Base-by-base conservation (phyloP, 2,888 invertebrate genomes). In the Polyommatus iphigenia region DNA sequence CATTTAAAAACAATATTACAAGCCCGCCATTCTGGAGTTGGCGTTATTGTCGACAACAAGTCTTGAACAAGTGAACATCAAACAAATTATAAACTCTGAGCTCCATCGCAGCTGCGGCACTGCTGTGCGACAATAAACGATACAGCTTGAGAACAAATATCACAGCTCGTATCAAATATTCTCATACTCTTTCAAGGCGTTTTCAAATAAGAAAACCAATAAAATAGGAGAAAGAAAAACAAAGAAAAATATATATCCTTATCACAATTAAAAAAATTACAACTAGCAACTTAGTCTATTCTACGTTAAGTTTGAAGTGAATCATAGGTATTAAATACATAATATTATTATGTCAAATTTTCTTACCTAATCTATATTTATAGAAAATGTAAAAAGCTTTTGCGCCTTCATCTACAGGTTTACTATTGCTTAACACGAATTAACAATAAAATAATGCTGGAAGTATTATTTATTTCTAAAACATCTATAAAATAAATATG, bases 61-160 rank as follows among this genome's bases (percentile, higher is more conserved):
- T 67, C 67, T 67, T 67, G 18, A 67, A 67, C 67, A 67, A 67
- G 67, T 24, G 62, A 29, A 67, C 29, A 67, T 29, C 67, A 67
- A 67, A 67, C 67, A 67, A 67, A 67, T 67, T 67, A 67, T 67
- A 67, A 67, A 67, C 29, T 67, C 67, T 67, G 18, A 24, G 29
- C 29, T 67, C 67, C 29, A 15, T 2, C 67, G 67, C 67, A 67
- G 67, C 29, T 67, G 67, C 29, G 29, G 29, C 29, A 32, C 15
- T 67, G 29, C 67, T 67, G 6, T 15, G 29, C 29, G 29, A 32
- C 29, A 67, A 67, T 29, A 67, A 13, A 67, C 67, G 18, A 1
- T 29, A 67, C 18, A 67, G 32, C 67, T 67, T 67, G 29, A 29
- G 29, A 67, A 67, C 67, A 32, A 67, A 32, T 15, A 67, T 67